Conservation (phyloP, 2,888 invertebrate species). For the Ectobius pallidus region DNA sequence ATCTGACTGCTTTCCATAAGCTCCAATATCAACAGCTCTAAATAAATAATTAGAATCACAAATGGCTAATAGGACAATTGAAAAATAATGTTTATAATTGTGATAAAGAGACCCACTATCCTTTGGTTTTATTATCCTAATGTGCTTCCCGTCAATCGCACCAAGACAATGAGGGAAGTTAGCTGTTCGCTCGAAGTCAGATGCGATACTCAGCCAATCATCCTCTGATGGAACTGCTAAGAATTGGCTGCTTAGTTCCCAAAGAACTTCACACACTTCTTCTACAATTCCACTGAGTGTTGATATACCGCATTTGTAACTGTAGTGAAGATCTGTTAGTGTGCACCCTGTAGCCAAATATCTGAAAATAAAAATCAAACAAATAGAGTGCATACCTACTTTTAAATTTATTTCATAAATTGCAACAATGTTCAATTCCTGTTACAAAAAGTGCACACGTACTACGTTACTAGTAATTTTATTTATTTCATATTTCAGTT, state of each 20-base stretch:
- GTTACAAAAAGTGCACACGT: too few species aligned
- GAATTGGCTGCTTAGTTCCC: slow-evolving; percentile 34
- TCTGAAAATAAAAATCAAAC: slow-evolving; percentile 24
- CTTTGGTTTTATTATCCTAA: slow-evolving; percentile 45
- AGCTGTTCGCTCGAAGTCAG: slow-evolving; percentile 45
- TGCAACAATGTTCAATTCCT: too few species aligned
- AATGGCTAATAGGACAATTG: slow-evolving; percentile 45
- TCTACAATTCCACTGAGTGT: too few species aligned
- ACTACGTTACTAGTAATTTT: too few species aligned
- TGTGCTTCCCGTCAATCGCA: slow-evolving; percentile 48
- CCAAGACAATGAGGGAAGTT: slow-evolving; percentile 48
- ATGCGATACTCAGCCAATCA: slow-evolving; percentile 44
- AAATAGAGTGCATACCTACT: too few species aligned
- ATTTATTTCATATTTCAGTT: slow-evolving; percentile 43
- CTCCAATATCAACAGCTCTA: slow-evolving; percentile 45
- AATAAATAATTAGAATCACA: slow-evolving; percentile 46
- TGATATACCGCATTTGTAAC: slow-evolving; percentile 45
- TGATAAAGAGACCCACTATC: slow-evolving; percentile 45
- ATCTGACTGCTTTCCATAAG: slow-evolving; percentile 40
- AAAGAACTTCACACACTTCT: slow-evolving; percentile 45
- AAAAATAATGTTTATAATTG: slow-evolving; percentile 47
- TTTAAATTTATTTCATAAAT: too few species aligned
- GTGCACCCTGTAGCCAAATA: slow-evolving; percentile 29
- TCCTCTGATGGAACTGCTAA: slow-evolving; percentile 37
- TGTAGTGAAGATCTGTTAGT: slow-evolving; percentile 47